Conservation (phyloP, 1,140 invertebrate species). For the Apis florea region DNA sequence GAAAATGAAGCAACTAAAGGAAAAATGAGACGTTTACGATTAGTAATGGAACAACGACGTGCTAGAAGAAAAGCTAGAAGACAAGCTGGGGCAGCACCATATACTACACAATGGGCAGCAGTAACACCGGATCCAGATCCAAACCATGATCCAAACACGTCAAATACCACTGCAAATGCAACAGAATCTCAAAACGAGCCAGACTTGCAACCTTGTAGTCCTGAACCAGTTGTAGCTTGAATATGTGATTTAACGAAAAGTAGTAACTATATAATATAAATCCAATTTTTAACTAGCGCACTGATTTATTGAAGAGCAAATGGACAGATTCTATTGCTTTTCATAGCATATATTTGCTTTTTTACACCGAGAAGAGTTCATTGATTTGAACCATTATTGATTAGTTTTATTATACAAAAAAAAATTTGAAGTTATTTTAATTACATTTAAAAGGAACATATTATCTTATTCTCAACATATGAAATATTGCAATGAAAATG, state of each 20-base stretch:
- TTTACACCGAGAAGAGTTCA: neutral
- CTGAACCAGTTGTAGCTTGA: constrained; percentile 79
- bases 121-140: constrained; percentile 72
- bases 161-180: constrained; percentile 58
- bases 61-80: constrained; percentile 90
- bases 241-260: constrained; percentile 33
- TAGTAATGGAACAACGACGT: constrained; percentile 93
- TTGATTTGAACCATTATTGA: neutral
- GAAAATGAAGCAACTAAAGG: constrained; percentile 91
- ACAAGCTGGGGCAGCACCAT: constrained; percentile 86
- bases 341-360: neutral
- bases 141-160: constrained; percentile 70
- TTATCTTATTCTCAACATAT: neutral
- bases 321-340: neutral
- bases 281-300: constrained; percentile 49
- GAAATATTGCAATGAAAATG: neutral
- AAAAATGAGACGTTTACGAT: constrained; percentile 91
- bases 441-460: neutral
- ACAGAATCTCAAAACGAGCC: constrained; percentile 74
- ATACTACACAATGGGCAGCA: constrained; percentile 82
- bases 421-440: neutral
- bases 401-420: neutral
- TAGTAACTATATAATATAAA: constrained; percentile 44
- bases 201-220: constrained; percentile 76
- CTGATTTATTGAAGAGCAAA: constrained; percentile 55